Evolutionary conservation across 2,888 invertebrate genomes (phyloP).

Genomic region (Lasioglossum lativentre): DNA sequence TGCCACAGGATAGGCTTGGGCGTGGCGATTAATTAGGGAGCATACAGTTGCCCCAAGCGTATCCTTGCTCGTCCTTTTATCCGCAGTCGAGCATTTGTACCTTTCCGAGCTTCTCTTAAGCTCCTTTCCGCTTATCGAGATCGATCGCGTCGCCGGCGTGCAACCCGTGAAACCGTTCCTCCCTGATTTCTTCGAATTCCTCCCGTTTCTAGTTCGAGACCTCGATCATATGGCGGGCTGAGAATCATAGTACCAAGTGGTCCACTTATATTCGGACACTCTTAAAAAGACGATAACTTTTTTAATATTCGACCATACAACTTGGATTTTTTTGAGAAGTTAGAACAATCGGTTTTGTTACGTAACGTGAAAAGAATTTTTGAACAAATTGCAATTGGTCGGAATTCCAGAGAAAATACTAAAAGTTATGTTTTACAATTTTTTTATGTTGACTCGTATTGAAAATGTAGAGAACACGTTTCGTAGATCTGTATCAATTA

Average conservation of each 20-base stretch:
- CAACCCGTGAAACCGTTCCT: neutral
- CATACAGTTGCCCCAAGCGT: constrained; percentile 20
- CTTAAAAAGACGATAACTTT: too few relatives aligned
- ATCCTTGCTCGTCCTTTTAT: constrained; percentile 9
- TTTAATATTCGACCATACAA: too few relatives aligned
- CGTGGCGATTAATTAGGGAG: constrained; percentile 50
- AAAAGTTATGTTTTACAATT: too few relatives aligned
- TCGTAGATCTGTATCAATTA: too few relatives aligned
- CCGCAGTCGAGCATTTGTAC: constrained; percentile 18
- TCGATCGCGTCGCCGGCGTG: neutral
- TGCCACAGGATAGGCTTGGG: constrained; percentile 35
- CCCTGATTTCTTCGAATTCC: neutral
- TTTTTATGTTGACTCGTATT: too few relatives aligned
- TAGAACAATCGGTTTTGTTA: too few relatives aligned
- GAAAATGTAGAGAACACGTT: too few relatives aligned
- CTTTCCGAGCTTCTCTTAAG: neutral
- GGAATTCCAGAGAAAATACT: too few relatives aligned
- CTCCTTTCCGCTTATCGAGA: constrained; percentile 15
- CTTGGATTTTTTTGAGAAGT: too few relatives aligned
- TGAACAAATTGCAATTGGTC: too few relatives aligned
- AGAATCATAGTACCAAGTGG: neutral
- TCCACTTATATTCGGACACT: too few relatives aligned
- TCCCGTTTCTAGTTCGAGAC: neutral
- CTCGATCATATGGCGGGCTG: neutral
- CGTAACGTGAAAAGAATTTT: too few relatives aligned